These are phyloP conservation scores for Augiades crinisus DNA, from an alignment of 2,888 invertebrate species.

Conservation along the genomic window DNA sequence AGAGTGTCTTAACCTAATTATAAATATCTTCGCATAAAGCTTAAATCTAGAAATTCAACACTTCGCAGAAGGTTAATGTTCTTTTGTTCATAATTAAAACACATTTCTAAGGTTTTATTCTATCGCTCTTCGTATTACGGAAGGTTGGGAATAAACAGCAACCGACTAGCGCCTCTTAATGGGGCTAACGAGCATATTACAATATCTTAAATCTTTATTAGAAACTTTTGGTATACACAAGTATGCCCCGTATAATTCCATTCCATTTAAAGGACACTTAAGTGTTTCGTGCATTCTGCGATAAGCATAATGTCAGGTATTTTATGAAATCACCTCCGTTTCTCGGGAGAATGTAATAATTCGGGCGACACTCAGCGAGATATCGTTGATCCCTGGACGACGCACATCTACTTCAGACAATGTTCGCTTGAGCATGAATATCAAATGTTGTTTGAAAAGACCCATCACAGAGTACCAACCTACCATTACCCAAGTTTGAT, in stretches of 20 bases:
- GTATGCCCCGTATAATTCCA: too few species aligned
- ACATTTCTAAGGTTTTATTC: background rate
- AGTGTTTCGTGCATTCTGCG: background rate
- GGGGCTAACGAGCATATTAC: constrained; percentile 10
- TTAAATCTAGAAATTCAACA: too few species aligned
- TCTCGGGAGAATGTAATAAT: constrained; percentile 5
- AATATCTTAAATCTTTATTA: constrained; percentile 13
- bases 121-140: constrained; percentile 3
- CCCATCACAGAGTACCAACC: constrained; percentile 43
- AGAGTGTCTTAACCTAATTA: too few species aligned
- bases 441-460: constrained; percentile 56
- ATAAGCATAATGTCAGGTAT: background rate
- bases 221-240: background rate
- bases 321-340: background rate
- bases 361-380: background rate
- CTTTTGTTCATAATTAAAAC: background rate
- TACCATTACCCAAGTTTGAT: constrained; percentile 55
- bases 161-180: constrained; percentile 2
- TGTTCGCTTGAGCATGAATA: constrained; percentile 50
- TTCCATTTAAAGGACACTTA: too few species aligned
- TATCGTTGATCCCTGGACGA: constrained; percentile 5
- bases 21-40: too few species aligned
- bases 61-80: background rate
- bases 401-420: constrained; percentile 34
- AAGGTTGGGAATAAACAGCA: constrained; percentile 7